These are phyloP conservation scores for Bufotes viridis DNA, from an alignment of 2,797 vertebrate species.

Conservation along the genomic window DNA sequence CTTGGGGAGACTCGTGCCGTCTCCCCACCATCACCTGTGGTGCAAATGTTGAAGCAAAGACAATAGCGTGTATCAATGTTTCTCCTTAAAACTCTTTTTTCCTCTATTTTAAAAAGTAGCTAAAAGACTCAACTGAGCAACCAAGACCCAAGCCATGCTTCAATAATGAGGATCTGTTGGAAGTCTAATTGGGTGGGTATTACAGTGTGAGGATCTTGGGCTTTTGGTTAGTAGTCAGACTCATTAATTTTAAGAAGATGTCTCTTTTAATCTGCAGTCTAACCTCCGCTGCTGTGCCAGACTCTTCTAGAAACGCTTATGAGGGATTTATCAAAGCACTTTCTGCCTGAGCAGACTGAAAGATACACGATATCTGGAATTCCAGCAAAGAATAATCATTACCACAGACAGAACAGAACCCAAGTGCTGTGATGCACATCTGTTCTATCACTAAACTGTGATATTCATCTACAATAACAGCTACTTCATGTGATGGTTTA, in stretches of 20 bases:
- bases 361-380: slow-evolving; percentile 46
- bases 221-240: slow-evolving; percentile 63
- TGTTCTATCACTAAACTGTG: slow-evolving; percentile 6
- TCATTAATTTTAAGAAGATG: slow-evolving; percentile 68
- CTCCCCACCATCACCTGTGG: background rate
- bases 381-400: slow-evolving; percentile 40
- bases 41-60: slow-evolving; percentile 57
- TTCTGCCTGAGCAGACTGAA: slow-evolving; percentile 41
- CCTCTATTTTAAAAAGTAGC: slow-evolving; percentile 57
- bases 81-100: slow-evolving; percentile 68
- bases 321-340: slow-evolving; percentile 52
- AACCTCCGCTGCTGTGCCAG: slow-evolving; percentile 34
- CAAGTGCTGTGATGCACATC: background rate
- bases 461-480: slow-evolving; percentile 21
- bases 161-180: slow-evolving; percentile 69
- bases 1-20: background rate
- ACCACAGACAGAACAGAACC: slow-evolving; percentile 1
- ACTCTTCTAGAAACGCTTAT: slow-evolving; percentile 42
- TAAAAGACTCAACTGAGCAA: slow-evolving; percentile 61
- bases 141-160: slow-evolving; percentile 67
- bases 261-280: slow-evolving; percentile 63
- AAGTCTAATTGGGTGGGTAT: slow-evolving; percentile 71
- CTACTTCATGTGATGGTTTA: background rate
- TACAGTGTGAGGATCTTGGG: slow-evolving; percentile 62
- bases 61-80: slow-evolving; percentile 68